Percentiles rank a stretch among this genome's conserved stretches.
Conservation (phyloP, 30 jellyfish, hydroid and myxozoan species). For the Aurelia aurita region DNA sequence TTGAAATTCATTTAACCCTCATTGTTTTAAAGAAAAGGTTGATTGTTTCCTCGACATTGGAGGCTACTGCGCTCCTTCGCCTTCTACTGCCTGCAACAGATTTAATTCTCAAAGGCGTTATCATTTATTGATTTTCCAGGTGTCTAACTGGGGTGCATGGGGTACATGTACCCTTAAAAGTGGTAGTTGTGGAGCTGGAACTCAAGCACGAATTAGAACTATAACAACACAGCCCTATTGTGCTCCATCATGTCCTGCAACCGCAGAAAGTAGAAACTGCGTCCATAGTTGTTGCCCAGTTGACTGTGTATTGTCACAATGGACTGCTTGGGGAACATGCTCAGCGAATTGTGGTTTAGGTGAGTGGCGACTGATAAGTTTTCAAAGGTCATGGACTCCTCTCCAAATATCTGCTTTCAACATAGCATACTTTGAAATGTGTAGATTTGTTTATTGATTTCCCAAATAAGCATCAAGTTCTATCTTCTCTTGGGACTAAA, state of each 20-base stretch:
- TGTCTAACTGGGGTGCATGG: conserved; percentile 85
- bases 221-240: conserved; percentile 77
- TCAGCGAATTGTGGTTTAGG: conserved; percentile 90
- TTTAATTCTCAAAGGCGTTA: no score
- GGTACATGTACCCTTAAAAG: conserved; percentile 62
- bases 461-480: no score
- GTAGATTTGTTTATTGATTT: no score
- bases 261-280: conserved; percentile 63
- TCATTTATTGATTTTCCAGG: conserved; percentile 12
- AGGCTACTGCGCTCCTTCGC: no score
- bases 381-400: not conserved
- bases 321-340: conserved; percentile 89
- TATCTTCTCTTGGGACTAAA: no score
- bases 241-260: conserved; percentile 62
- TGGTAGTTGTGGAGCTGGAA: conserved; percentile 87
- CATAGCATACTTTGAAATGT: no score
- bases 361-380: not conserved
- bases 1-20: no score
- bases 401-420: not conserved
- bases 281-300: conserved; percentile 94
- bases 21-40: no score
- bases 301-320: conserved; percentile 63
- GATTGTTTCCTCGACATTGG: no score
- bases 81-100: no score
- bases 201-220: conserved; percentile 65